phyloP scores from a whole-genome alignment of 2,113 vertebrate species.

The Gymnogyps californianus region DNA sequence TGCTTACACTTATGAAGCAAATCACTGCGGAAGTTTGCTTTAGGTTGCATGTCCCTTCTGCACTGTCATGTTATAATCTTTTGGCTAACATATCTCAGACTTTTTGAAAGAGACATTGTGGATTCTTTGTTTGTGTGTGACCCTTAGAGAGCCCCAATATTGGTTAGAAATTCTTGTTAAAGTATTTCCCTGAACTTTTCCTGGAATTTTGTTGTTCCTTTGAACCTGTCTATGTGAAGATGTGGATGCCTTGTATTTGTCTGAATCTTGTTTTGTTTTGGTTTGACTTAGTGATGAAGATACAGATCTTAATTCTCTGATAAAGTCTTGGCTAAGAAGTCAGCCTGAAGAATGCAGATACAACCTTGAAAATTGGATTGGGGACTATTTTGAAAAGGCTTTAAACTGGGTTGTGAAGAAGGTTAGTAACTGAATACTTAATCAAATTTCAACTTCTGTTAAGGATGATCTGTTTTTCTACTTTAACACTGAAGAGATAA shows the following conservation, averaged over 20 bases:
- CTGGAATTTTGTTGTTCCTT: background rate
- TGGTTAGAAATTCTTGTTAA: background rate
- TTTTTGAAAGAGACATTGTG: background rate
- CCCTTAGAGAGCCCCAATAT: background rate
- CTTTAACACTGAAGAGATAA: background rate
- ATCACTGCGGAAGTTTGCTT: background rate
- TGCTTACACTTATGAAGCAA: background rate
- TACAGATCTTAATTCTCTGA: constrained; percentile 88
- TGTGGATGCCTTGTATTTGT: background rate
- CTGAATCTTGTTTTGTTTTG: background rate
- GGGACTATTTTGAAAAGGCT: constrained; percentile 88
- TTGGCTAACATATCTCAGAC: background rate
- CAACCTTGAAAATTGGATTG: constrained; percentile 91
- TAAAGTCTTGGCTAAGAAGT: constrained; percentile 90
- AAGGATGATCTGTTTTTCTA: background rate
- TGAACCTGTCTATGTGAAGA: background rate
- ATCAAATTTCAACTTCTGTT: background rate
- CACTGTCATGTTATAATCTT: background rate
- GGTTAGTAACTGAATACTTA: constrained; percentile 67
- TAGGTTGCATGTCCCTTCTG: background rate
- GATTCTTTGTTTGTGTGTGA: background rate
- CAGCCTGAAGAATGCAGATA: constrained; percentile 80
- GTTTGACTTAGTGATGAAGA: constrained; percentile 87
- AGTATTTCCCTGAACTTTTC: background rate
- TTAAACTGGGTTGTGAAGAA: constrained; percentile 94